Evolutionary conservation across 92 coral and sea anemone genomes (phyloP), one percentile per base, ranked within the genome.

Genomic region (Pocillopora meandrina): DNA sequence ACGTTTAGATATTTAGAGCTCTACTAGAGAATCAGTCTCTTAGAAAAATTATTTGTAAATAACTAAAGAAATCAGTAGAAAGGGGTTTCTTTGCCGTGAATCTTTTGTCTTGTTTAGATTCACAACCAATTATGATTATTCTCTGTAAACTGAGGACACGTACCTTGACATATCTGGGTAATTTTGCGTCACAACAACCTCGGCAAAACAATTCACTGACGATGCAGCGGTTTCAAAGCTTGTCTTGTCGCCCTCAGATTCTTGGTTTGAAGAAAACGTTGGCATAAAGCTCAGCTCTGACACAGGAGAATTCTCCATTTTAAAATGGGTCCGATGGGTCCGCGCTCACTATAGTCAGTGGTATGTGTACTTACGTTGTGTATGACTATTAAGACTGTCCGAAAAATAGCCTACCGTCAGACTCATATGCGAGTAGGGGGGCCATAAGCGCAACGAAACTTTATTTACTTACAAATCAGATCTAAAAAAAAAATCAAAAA

Each of bases 131-230:
- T 26, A 0, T 26, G 31, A 26, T 26, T 26, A 7, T 42, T 42
- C 52, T 3, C 52, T 42, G 52, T 42, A 42, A 42, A 42, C 52
- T 42, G 21, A 19, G 71, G 16, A 76, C 55, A 60, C 77, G 19
- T 77, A 85, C 95, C 95, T 88, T 72, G 95, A 80, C 20, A 91
- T 81, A 76, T 84, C 87, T 16, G 88, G 20, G 71, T 66, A 76
- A 82, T 88, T 88, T 74, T 88, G 95, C 12, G 95, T 74, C 35
- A 81, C 87, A 26, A 86, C 92, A 58, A 89, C 92, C 65, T 91
- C 95, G 16, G 72, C 81, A 85, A 91, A 91, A 71, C 95, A 91
- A 76, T 78, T 85, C 15, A 82, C 92, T 55, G 91, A 65, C 21
- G 94, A 82, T 18, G 90, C 69, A 65, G 90, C 82, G 55, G 89